phyloP scores from a whole-genome alignment of 2,888 invertebrate genomes.

The Cacoxenus indagator region DNA sequence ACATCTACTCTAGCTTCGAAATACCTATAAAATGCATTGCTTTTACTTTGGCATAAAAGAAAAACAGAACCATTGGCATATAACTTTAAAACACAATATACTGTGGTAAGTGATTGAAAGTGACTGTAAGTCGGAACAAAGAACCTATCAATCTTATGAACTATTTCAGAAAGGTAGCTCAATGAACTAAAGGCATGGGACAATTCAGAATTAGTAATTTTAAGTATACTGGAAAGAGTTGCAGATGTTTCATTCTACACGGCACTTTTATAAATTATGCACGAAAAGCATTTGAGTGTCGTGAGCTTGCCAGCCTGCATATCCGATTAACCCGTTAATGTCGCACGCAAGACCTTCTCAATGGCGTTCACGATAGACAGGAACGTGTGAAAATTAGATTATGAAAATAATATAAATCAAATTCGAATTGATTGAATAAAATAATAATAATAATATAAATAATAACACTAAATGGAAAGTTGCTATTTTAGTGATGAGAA shows the following conservation, averaged over 20 bases:
- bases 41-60: no score
- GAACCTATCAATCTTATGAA: no score
- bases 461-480: no score
- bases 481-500: no score
- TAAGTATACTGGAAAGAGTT: not conserved
- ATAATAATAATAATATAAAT: conserved; percentile 49
- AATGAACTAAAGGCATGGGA: not conserved
- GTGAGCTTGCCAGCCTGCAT: not conserved
- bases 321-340: not conserved
- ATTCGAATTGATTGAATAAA: conserved; percentile 54
- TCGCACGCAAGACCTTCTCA: no score
- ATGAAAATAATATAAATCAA: conserved; percentile 42
- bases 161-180: no score
- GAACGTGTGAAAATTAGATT: conserved; percentile 30
- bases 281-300: not conserved
- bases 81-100: no score
- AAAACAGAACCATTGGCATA: no score
- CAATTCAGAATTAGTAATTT: not conserved
- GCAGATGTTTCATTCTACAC: not conserved
- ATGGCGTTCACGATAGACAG: not conserved
- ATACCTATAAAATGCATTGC: no score
- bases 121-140: no score
- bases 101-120: no score
- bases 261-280: not conserved
- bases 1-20: no score